Percentiles rank a stretch among this genome's conserved stretches.
Evolutionary conservation across 2,888 invertebrate genomes (phyloP).

Genomic region (Acleris emargana): DNA sequence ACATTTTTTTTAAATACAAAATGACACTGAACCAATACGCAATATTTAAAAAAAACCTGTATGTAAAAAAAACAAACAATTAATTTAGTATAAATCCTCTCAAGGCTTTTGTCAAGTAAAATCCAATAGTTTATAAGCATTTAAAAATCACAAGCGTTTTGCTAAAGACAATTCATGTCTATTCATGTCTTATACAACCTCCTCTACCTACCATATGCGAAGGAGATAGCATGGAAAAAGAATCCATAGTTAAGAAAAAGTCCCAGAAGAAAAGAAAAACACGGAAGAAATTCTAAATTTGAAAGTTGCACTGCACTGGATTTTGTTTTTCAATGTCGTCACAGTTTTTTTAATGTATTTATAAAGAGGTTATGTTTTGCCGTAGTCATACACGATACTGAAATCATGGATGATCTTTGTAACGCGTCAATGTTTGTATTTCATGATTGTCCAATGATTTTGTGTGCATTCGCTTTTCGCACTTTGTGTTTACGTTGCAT

Average conservation of each 20-base stretch:
- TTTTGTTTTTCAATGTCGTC: background rate
- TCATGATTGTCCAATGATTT: slow-evolving; percentile 35
- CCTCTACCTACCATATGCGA: slow-evolving; percentile 83
- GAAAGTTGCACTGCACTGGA: background rate
- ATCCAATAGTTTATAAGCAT: slow-evolving; percentile 45
- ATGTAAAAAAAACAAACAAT: background rate
- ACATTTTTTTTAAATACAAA: no score
- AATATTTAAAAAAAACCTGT: background rate
- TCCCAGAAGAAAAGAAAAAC: slow-evolving; percentile 44
- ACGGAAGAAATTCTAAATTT: slow-evolving; percentile 43
- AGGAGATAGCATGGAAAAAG: slow-evolving; percentile 83
- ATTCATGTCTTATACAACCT: slow-evolving; percentile 79
- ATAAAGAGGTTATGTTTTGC: background rate
- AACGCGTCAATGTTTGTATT: slow-evolving; percentile 3
- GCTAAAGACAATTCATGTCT: slow-evolving; percentile 49
- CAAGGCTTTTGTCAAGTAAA: slow-evolving; percentile 35
- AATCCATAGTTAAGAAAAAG: slow-evolving; percentile 74
- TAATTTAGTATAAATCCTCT: background rate
- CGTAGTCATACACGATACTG: slow-evolving; percentile 9
- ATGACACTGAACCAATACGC: background rate
- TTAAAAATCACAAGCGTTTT: slow-evolving; percentile 42
- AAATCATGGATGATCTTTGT: slow-evolving; percentile 2
- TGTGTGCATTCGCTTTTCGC: slow-evolving; percentile 12
- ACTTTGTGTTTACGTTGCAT: slow-evolving; percentile 5
- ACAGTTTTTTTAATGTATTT: slow-evolving; percentile 6